Conservation (phyloP, 2,888 invertebrate species). For the Stenodema calcarata region DNA sequence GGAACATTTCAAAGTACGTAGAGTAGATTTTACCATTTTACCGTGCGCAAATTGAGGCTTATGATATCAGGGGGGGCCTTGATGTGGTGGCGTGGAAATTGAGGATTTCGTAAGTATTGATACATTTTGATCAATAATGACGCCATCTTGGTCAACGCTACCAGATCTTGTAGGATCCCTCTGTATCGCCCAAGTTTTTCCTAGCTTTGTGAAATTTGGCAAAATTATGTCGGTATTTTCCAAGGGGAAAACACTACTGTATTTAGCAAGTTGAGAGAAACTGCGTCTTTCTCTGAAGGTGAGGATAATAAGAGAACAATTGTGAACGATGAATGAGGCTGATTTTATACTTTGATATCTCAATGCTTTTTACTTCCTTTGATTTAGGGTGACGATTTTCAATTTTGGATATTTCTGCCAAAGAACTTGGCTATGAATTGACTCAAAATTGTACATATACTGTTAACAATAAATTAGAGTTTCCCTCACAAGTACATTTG, state of each 20-base stretch:
- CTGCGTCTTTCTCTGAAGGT: neutral
- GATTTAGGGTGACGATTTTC: neutral
- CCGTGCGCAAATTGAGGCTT: neutral
- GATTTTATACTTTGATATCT: slow-evolving; percentile 2
- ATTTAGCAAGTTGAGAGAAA: neutral
- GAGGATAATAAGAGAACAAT: neutral
- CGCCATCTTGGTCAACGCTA: too few species aligned
- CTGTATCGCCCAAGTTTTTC: neutral
- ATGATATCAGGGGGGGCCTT: too few species aligned
- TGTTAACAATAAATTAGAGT: too few species aligned
- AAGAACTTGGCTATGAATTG: neutral
- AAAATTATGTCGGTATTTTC: neutral
- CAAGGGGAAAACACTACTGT: neutral
- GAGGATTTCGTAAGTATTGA: too few species aligned
- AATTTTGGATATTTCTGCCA: neutral
- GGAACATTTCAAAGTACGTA: neutral
- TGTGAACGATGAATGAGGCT: neutral
- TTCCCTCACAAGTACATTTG: neutral
- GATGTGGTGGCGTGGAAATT: too few species aligned
- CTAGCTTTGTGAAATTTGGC: neutral
- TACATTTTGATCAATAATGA: too few species aligned
- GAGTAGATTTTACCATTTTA: neutral
- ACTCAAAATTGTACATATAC: neutral
- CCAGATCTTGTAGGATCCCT: too few species aligned
- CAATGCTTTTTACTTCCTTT: neutral